Percentiles rank a stretch among this genome's conserved stretches.
These are phyloP conservation scores for Ochotona curzoniae DNA, from an alignment of 2,113 vertebrate species.

Conservation along the genomic window DNA sequence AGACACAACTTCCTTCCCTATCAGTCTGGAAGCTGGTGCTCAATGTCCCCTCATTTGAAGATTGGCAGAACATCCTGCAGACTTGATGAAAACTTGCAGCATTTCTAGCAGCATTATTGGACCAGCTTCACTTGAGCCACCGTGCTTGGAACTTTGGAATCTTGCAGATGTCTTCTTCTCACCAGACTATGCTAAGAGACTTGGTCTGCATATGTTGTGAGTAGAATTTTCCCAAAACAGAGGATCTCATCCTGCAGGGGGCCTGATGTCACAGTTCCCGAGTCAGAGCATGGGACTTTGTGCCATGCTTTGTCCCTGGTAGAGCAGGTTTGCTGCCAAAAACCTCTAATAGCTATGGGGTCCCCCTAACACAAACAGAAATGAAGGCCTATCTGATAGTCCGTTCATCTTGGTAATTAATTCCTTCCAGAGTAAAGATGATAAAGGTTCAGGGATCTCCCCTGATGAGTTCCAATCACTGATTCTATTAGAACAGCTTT, in stretches of 20 bases:
- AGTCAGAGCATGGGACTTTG: background rate
- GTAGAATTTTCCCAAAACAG: background rate
- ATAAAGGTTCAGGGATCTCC: background rate
- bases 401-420: background rate
- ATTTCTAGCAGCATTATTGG: background rate
- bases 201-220: background rate
- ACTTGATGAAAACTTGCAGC: background rate
- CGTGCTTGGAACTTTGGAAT: background rate
- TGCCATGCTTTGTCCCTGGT: too few relatives aligned
- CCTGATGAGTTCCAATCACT: background rate
- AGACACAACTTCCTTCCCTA: background rate
- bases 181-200: too few relatives aligned
- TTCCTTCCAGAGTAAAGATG: background rate
- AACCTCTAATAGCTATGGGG: background rate
- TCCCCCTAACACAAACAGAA: background rate
- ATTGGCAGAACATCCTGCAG: background rate
- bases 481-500: background rate
- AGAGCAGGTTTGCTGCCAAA: background rate
- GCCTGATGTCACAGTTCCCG: background rate
- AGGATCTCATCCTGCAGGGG: background rate
- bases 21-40: background rate
- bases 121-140: background rate
- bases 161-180: background rate
- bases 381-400: background rate
- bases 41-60: background rate